Base-by-base conservation (phyloP, 2,113 vertebrate genomes). In the Neomonachus schauinslandi region DNA sequence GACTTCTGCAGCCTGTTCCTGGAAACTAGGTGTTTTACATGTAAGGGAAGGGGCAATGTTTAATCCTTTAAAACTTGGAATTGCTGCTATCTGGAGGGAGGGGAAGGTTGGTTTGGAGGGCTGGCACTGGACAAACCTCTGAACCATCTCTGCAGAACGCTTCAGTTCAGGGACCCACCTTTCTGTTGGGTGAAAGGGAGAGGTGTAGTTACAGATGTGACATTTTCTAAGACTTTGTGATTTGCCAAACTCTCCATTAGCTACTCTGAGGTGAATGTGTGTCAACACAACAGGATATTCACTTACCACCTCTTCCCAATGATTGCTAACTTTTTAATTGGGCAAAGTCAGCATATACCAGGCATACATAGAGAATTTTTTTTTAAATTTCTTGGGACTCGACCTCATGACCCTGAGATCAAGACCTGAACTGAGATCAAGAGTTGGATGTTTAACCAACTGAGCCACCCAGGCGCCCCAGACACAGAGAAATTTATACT, bases 301-400 rank as follows among this genome's bases (percentile, higher is more conserved):
- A 72, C 49, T 72, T 26, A 46, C 9, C 24, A 5, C 18, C 1
- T 2, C 0, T 2, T 22, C 51, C 39, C 28, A 31, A 51, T 92
- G 49, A 91, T 57, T 93, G 42, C 57, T 86, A 97, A 80, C 24
- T 90, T 89, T 83, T 72, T 72, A 83, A 46, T 0, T 69, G 85
- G 69, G 33, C 33, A 61, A 79, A 53, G 22, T 89, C 53, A 72
- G 28, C 39, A 91, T 86, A 42, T 69, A 80, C 22, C 39, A 76
- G 61, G 49, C 28, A 92, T 46, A 51, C 33, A 72, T 1, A 83
- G 77, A 93, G 51, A 88, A 9, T 46, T 46, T 46, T 46, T 46
- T 46, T 46, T 46, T 46, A 8, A 8, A 46, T 46, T 46, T 46
- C 46, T 46, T 46, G 46, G 67, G 18, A 18, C 19, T 36, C 1